Evolutionary conservation across 2,888 invertebrate genomes (phyloP).

Genomic region (Drosophila colorata): DNA sequence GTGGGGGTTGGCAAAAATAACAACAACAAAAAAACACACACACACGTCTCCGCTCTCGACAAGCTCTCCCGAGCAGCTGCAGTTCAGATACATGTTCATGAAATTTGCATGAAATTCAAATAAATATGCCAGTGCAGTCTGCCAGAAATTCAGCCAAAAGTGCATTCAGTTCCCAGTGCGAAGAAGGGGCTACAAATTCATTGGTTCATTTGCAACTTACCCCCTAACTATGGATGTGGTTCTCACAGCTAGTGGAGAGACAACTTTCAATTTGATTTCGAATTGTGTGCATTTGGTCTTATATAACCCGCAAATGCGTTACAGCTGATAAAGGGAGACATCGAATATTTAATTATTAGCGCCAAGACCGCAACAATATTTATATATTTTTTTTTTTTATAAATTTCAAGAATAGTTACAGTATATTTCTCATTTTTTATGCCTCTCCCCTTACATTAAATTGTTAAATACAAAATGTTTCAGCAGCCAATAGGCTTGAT

Average conservation of each 20-base stretch:
- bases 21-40: conserved; percentile 24
- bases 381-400: no score
- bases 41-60: background rate
- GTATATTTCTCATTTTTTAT: no score
- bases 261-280: background rate
- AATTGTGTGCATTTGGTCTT: background rate
- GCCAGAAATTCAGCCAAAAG: conserved; percentile 40
- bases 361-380: no score
- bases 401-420: no score
- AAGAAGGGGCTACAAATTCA: conserved; percentile 15
- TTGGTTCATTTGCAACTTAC: conserved; percentile 11
- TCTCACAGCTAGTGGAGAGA: background rate
- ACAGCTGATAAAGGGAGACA: no score
- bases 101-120: conserved; percentile 84
- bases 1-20: no score
- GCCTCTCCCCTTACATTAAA: no score
- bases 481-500: no score
- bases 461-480: no score
- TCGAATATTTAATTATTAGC: no score
- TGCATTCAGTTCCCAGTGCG: conserved; percentile 48
- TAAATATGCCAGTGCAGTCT: conserved; percentile 83
- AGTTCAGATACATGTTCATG: background rate
- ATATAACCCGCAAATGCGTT: background rate
- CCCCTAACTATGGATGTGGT: conserved; percentile 22
- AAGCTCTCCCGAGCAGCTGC: conserved; percentile 47